Evolutionary conservation across 2,113 vertebrate species (phyloP).

Genomic region (Coryphaenoides rupestris): DNA sequence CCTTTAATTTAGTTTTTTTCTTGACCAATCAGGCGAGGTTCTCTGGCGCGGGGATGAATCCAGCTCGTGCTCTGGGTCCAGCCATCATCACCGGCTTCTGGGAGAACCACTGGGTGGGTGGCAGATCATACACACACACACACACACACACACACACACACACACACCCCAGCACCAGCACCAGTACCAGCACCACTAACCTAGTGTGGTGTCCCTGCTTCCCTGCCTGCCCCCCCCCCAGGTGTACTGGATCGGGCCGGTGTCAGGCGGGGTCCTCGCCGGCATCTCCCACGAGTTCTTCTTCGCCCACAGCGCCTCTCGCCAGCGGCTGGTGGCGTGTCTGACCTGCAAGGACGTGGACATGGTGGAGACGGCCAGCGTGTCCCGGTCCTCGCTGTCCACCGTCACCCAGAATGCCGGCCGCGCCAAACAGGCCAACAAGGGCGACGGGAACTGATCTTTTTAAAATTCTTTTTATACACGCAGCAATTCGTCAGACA

Average conservation of each 20-base stretch:
- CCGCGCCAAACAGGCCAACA: slow-evolving; percentile 67
- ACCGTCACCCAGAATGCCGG: slow-evolving; percentile 60
- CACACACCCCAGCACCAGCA: too few species aligned
- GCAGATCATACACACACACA: not conserved
- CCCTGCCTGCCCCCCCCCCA: slow-evolving; percentile 19
- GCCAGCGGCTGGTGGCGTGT: slow-evolving; percentile 79
- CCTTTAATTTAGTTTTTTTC: not conserved
- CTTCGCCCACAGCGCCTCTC: slow-evolving; percentile 71
- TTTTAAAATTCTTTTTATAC: too few species aligned
- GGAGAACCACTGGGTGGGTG: slow-evolving; percentile 81
- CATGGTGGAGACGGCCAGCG: slow-evolving; percentile 76
- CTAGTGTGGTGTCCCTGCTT: too few species aligned
- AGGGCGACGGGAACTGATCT: slow-evolving; percentile 61
- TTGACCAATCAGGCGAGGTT: slow-evolving; percentile 66
- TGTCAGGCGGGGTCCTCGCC: slow-evolving; percentile 70
- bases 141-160: not conserved
- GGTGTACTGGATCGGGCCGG: slow-evolving; percentile 80
- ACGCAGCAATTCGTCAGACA: too few species aligned
- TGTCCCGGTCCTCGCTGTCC: slow-evolving; percentile 76
- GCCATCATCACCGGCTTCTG: slow-evolving; percentile 78
- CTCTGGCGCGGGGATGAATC: slow-evolving; percentile 81
- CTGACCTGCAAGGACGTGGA: slow-evolving; percentile 77
- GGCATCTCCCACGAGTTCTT: slow-evolving; percentile 78
- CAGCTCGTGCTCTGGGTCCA: slow-evolving; percentile 74
- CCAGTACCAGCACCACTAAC: not conserved